Percentiles rank a stretch among this genome's conserved stretches.
These are phyloP conservation scores for Clanis bilineata DNA, from an alignment of 2,888 invertebrate genomes.

Conservation along the genomic window DNA sequence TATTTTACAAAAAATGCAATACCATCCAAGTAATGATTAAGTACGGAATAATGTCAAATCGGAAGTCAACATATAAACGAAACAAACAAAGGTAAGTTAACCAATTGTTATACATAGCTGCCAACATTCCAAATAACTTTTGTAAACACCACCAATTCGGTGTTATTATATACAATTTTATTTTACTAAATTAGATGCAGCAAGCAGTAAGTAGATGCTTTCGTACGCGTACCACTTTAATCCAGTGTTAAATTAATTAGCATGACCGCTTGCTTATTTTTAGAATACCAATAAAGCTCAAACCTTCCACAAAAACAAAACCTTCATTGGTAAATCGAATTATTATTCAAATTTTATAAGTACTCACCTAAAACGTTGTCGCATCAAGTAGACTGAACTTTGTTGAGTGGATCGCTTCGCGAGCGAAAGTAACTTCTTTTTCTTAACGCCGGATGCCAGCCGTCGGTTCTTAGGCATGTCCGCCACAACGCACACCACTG, in stretches of 20 bases:
- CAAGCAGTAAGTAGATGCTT: too few species aligned
- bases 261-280: neutral
- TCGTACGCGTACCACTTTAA: neutral
- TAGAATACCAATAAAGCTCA: neutral
- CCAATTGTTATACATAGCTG: neutral
- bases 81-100: neutral
- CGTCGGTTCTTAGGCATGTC: slow-evolving; percentile 75
- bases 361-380: slow-evolving; percentile 80
- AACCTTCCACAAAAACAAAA: neutral
- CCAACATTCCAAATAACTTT: neutral
- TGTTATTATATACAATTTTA: neutral
- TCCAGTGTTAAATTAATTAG: neutral
- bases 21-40: neutral
- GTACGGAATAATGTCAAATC: neutral
- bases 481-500: slow-evolving; percentile 59
- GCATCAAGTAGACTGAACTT: slow-evolving; percentile 68
- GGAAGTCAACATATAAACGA: neutral
- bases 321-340: neutral
- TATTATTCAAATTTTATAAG: slow-evolving; percentile 53
- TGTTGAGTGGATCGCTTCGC: slow-evolving; percentile 53
- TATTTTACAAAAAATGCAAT: too few species aligned
- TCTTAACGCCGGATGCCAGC: slow-evolving; percentile 74
- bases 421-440: slow-evolving; percentile 69
- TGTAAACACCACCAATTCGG: neutral
- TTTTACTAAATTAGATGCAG: neutral